Evolutionary conservation across 2,888 invertebrate genomes (phyloP).

Genomic region (Drosophila nr. fundita): DNA sequence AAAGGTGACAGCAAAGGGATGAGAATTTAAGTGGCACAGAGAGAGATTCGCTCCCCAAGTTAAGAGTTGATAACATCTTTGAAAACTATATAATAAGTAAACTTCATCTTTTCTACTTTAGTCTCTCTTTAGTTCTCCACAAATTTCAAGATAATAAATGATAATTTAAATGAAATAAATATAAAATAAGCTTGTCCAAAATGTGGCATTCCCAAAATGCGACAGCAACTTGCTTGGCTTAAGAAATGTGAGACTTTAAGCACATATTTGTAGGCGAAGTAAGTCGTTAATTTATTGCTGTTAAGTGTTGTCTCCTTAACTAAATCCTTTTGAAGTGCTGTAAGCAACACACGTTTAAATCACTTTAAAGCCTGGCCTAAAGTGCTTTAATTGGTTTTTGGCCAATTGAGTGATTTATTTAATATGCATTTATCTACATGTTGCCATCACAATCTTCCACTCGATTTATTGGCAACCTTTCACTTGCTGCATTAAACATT

Average conservation of each 20-base stretch:
- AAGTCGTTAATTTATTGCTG: not conserved
- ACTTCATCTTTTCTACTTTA: not conserved
- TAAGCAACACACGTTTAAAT: not conserved
- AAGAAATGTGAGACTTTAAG: not conserved
- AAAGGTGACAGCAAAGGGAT: conserved; percentile 16
- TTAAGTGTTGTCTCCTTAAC: not conserved
- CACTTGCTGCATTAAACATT: conserved; percentile 33
- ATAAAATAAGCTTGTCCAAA: not conserved
- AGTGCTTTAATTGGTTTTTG: conserved; percentile 8
- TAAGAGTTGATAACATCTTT: not conserved
- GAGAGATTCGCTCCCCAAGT: not conserved
- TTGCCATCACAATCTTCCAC: conserved; percentile 27
- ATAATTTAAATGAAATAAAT: not conserved
- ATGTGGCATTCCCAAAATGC: not conserved
- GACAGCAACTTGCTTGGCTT: not conserved
- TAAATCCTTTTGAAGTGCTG: not conserved
- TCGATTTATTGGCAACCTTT: conserved; percentile 45
- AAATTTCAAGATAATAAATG: not conserved
- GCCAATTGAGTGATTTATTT: conserved; percentile 36
- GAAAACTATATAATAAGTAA: not conserved
- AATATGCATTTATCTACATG: conserved; percentile 12
- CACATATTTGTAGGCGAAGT: not conserved
- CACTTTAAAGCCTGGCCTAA: conserved; percentile 4
- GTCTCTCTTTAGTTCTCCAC: accelerated
- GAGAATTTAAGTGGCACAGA: conserved; percentile 1